Evolutionary conservation across 2,113 vertebrate species (phyloP).

Genomic region (Hypocryptadius cinnamomeus): DNA sequence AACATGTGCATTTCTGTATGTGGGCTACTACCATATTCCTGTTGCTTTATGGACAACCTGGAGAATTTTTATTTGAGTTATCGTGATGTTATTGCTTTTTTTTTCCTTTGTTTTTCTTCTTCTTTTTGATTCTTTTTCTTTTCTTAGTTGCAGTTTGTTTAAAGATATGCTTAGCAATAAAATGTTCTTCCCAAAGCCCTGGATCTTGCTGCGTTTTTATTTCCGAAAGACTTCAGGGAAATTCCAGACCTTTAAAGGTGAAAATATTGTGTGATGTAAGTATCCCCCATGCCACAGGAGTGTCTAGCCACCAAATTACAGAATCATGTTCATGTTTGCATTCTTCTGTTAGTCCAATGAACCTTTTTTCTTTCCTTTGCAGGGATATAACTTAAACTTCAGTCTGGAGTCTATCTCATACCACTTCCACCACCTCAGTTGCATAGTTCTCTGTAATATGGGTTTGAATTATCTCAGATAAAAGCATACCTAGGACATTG

Average conservation of each 20-base stretch:
- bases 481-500: not conserved
- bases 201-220: slow-evolving; percentile 64
- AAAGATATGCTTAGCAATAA: slow-evolving; percentile 96
- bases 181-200: slow-evolving; percentile 90
- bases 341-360: not conserved
- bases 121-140: slow-evolving; percentile 63
- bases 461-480: not conserved
- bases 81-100: slow-evolving; percentile 79
- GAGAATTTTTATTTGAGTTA: slow-evolving; percentile 78
- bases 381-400: not conserved
- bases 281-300: not conserved
- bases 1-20: slow-evolving; percentile 77
- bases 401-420: not conserved
- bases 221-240: slow-evolving; percentile 17
- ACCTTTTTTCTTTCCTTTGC: not conserved
- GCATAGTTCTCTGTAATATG: not conserved
- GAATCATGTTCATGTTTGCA: not conserved
- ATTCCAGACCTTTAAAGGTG: not conserved
- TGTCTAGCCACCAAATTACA: not conserved
- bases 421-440: not conserved
- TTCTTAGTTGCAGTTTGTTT: slow-evolving; percentile 84
- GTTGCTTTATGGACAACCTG: slow-evolving; percentile 76
- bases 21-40: slow-evolving; percentile 75
- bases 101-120: slow-evolving; percentile 46
- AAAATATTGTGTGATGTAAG: not conserved